phyloP scores from a whole-genome alignment of 92 coral and sea anemone genomes.

The Phenganax marumi region DNA sequence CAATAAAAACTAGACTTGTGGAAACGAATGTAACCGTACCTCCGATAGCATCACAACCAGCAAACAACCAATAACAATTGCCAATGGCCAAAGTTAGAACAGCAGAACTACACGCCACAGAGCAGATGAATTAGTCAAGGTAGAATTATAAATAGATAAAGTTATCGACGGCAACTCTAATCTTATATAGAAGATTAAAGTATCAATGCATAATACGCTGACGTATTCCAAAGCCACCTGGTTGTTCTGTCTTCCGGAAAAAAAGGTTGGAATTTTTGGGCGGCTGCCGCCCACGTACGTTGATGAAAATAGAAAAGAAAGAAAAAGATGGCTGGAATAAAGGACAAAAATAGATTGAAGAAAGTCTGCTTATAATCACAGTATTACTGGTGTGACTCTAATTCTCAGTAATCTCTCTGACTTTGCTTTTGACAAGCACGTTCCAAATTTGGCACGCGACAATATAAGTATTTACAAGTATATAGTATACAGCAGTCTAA shows the following conservation, averaged over 20 bases:
- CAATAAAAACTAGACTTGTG: too few species aligned
- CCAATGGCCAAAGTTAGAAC: too few species aligned
- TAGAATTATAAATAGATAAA: not conserved
- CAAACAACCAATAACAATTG: too few species aligned
- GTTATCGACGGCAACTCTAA: not conserved
- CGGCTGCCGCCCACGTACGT: conserved; percentile 28
- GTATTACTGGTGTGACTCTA: not conserved
- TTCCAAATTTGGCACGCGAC: too few species aligned
- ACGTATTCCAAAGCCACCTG: not conserved
- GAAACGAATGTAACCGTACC: too few species aligned
- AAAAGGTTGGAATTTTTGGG: conserved; percentile 12
- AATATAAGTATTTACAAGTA: too few species aligned
- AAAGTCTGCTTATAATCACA: not conserved
- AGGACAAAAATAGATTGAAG: not conserved
- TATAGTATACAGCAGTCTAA: too few species aligned
- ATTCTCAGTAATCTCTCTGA: not conserved
- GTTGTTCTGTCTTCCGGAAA: not conserved
- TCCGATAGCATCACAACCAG: too few species aligned
- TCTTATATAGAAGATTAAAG: not conserved
- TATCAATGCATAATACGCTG: not conserved
- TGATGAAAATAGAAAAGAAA: not conserved
- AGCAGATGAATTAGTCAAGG: too few species aligned
- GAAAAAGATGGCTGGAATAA: not conserved
- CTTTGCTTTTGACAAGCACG: too few species aligned
- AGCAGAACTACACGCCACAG: too few species aligned